Evolutionary conservation across 2,888 invertebrate species (phyloP).

Genomic region (Amblyjoppa proteus): DNA sequence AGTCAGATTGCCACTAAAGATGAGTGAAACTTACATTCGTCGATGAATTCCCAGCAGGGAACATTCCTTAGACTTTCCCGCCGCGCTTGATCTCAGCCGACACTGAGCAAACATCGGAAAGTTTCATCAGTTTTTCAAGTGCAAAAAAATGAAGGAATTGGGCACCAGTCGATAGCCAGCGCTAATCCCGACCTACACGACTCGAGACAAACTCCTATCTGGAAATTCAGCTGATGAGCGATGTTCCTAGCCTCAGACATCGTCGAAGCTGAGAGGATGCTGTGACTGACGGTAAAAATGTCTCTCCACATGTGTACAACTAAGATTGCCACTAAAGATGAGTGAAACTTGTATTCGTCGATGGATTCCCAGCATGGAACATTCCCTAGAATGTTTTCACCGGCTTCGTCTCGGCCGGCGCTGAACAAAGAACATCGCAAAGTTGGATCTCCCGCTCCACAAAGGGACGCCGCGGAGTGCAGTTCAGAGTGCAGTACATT

Average conservation of each 20-base stretch:
- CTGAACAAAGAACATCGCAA: conserved; percentile 47
- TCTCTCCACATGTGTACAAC: too few relatives aligned
- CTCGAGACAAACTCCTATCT: background rate
- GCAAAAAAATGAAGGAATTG: too few relatives aligned
- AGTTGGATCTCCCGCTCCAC: conserved; percentile 54
- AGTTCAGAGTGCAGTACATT: conserved; percentile 38
- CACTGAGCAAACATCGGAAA: conserved; percentile 35
- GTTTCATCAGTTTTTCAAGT: background rate
- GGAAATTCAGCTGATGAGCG: background rate
- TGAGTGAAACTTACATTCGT: conserved; percentile 16
- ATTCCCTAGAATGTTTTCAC: background rate
- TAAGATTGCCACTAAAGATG: background rate
- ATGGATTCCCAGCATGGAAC: conserved; percentile 30
- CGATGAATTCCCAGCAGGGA: conserved; percentile 27
- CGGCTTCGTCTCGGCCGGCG: conserved; percentile 17
- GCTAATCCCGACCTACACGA: background rate
- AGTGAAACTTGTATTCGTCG: conserved; percentile 19
- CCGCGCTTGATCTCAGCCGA: conserved; percentile 9
- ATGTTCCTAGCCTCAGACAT: background rate
- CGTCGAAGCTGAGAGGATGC: background rate
- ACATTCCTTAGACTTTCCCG: background rate
- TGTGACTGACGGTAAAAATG: too few relatives aligned
- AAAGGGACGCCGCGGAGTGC: conserved; percentile 60
- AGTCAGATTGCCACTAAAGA: background rate
- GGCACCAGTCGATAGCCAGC: background rate